These are phyloP conservation scores for Hystrix brachyura DNA, from an alignment of 2,113 vertebrate genomes.

Conservation along the genomic window DNA sequence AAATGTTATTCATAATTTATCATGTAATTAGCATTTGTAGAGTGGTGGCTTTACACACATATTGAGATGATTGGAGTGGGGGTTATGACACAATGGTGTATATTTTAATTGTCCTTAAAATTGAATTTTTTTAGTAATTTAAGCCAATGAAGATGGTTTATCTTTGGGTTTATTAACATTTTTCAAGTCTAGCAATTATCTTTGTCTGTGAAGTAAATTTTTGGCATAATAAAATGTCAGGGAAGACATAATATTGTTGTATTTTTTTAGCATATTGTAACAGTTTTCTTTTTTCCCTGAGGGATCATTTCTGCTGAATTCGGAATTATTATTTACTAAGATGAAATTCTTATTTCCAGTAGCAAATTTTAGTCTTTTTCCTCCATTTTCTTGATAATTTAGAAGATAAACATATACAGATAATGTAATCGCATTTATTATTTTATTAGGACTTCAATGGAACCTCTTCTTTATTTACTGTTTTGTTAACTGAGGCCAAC, in stretches of 20 bases:
- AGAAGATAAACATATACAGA: not conserved
- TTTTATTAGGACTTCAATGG: not conserved
- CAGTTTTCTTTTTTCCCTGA: not conserved
- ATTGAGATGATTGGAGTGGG: slow-evolving; percentile 31
- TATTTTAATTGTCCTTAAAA: slow-evolving; percentile 57
- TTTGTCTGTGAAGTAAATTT: slow-evolving; percentile 25
- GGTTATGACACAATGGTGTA: slow-evolving; percentile 19
- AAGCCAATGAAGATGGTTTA: slow-evolving; percentile 18
- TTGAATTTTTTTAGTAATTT: slow-evolving; percentile 64
- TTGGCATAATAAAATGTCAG: slow-evolving; percentile 7
- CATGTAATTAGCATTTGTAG: slow-evolving; percentile 60
- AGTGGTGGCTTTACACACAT: slow-evolving; percentile 27
- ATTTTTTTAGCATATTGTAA: not conserved
- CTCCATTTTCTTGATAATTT: slow-evolving; percentile 45
- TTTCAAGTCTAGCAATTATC: slow-evolving; percentile 30
- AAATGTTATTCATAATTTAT: slow-evolving; percentile 78
- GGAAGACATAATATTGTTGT: not conserved
- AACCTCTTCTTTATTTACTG: not conserved
- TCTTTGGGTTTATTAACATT: slow-evolving; percentile 21
- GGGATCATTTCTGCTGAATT: not conserved
- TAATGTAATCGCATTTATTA: slow-evolving; percentile 12
- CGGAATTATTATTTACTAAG: not conserved
- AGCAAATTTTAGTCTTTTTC: not conserved
- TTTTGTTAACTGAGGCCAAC: slow-evolving; percentile 6
- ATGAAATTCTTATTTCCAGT: slow-evolving; percentile 42